A percentile compares a stretch with the other conserved stretches of the same genome.
phyloP scores from a whole-genome alignment of 2,797 vertebrate species.

The Lepus oiostolus region DNA sequence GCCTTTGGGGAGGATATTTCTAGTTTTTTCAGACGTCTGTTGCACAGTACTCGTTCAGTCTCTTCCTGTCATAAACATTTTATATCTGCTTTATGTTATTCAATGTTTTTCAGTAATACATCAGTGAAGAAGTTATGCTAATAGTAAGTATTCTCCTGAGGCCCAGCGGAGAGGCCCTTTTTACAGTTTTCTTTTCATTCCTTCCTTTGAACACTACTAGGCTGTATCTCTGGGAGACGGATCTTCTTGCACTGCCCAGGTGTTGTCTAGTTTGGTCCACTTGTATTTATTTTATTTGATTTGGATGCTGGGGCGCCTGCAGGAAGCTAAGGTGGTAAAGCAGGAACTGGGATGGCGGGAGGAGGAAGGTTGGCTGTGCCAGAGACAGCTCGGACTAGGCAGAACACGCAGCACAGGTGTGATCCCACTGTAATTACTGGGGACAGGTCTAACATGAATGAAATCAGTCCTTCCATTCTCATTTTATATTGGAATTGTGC shows the following conservation, averaged over 20 bases:
- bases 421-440: not conserved
- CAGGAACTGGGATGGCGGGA: not conserved
- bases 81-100: not conserved
- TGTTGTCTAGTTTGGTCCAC: not conserved
- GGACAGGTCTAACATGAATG: not conserved
- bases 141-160: not conserved
- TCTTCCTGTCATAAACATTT: not conserved
- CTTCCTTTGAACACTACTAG: not conserved
- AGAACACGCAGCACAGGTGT: not conserved
- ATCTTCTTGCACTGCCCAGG: not conserved
- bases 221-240: not conserved
- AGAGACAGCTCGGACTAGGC: not conserved
- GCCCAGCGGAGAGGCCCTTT: not conserved
- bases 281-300: not conserved
- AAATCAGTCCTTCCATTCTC: not conserved
- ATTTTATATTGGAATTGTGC: slow-evolving; percentile 7
- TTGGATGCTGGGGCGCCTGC: not conserved
- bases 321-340: not conserved
- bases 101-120: not conserved
- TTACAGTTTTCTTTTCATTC: slow-evolving; percentile 24
- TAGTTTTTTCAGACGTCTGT: not conserved
- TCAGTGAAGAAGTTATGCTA: not conserved
- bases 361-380: not conserved
- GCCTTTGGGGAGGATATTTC: not conserved
- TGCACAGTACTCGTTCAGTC: not conserved